phyloP scores from a whole-genome alignment of 2,888 invertebrate genomes.

The Hypercompe scribonia region DNA sequence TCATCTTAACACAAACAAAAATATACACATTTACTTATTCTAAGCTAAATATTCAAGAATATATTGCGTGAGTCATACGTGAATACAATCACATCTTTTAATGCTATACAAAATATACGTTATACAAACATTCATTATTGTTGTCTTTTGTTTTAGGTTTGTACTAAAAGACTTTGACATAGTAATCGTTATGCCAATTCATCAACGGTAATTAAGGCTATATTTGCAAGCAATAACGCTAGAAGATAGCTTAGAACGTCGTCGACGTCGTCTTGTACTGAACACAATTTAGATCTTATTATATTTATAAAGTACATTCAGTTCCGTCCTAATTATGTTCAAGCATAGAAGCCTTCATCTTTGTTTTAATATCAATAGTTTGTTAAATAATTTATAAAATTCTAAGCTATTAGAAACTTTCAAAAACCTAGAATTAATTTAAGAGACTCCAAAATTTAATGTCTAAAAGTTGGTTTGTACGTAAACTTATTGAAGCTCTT shows the following conservation, averaged over 20 bases:
- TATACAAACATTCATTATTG: slow-evolving; percentile 28
- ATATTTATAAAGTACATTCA: neutral
- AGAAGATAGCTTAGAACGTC: neutral
- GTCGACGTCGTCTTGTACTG: neutral
- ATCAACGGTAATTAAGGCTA: slow-evolving; percentile 4
- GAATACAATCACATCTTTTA: slow-evolving; percentile 43
- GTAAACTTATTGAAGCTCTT: slow-evolving; percentile 33
- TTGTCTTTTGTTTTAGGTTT: slow-evolving; percentile 51
- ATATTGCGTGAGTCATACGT: slow-evolving; percentile 27
- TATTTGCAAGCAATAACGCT: slow-evolving; percentile 13
- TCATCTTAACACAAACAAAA: slow-evolving; percentile 47
- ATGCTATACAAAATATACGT: slow-evolving; percentile 22
- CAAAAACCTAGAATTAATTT: slow-evolving; percentile 45
- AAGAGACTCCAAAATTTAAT: slow-evolving; percentile 37
- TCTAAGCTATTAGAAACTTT: slow-evolving; percentile 33
- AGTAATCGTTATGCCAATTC: slow-evolving; percentile 2
- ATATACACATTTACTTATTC: slow-evolving; percentile 45
- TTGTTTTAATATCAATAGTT: slow-evolving; percentile 16
- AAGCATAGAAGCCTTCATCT: slow-evolving; percentile 17
- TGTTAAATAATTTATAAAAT: slow-evolving; percentile 20
- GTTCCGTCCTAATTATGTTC: slow-evolving; percentile 14
- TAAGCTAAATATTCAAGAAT: slow-evolving; percentile 43
- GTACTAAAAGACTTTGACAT: slow-evolving; percentile 47
- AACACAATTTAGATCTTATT: neutral
- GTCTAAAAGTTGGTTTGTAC: slow-evolving; percentile 47